Percentiles rank a stretch among this genome's conserved stretches.
phyloP scores from a whole-genome alignment of 2,888 invertebrate species.

The Anodontia alba region DNA sequence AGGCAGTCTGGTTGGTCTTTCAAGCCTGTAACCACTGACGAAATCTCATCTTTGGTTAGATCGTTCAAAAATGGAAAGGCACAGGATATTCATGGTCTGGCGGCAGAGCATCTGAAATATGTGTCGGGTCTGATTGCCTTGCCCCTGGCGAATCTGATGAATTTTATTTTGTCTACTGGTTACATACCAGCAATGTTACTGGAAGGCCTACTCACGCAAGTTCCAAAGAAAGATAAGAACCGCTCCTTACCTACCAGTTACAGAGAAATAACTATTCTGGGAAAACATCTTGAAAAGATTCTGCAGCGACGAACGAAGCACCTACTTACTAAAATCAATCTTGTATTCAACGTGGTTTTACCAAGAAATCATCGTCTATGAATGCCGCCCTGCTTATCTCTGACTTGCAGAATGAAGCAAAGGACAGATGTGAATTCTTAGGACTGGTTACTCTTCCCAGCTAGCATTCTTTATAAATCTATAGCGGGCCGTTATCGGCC shows the following conservation, averaged over 20 bases:
- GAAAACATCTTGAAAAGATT: not conserved
- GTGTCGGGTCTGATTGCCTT: not conserved
- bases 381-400: slow-evolving; percentile 7
- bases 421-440: not conserved
- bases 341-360: not conserved
- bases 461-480: no score
- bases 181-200: not conserved
- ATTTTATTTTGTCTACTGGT: not conserved
- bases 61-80: not conserved
- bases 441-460: not conserved
- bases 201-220: not conserved
- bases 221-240: not conserved
- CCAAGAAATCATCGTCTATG: not conserved
- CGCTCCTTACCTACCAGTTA: not conserved
- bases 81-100: not conserved
- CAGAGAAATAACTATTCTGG: not conserved
- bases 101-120: not conserved
- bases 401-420: not conserved
- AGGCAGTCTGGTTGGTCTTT: not conserved
- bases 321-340: not conserved
- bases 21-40: not conserved
- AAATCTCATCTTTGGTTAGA: not conserved
- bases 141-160: not conserved
- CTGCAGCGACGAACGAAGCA: not conserved
- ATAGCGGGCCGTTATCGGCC: no score